Percentiles rank a stretch among this genome's conserved stretches.
phyloP scores from a whole-genome alignment of 1,140 invertebrate genomes.

The Tribolium castaneum region DNA sequence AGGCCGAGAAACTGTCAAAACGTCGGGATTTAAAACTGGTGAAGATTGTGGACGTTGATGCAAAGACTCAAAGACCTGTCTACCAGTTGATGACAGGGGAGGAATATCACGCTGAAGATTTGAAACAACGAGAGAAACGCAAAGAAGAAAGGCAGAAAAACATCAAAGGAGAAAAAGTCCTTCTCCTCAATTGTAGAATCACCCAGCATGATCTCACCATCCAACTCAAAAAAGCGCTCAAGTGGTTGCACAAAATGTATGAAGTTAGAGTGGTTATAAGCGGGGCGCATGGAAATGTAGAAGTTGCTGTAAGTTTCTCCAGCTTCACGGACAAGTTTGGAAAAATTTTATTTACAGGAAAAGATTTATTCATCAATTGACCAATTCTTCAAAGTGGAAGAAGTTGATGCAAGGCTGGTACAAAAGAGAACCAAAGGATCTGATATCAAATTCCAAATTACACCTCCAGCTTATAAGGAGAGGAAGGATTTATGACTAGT shows the following conservation, averaged over 20 bases:
- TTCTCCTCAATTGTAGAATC: constrained; percentile 72
- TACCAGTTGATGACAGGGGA: constrained; percentile 69
- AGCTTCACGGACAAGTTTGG: not conserved
- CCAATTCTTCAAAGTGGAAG: constrained; percentile 60
- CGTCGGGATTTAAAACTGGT: constrained; percentile 73
- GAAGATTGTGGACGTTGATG: constrained; percentile 72
- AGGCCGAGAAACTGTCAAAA: constrained; percentile 72
- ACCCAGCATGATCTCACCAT: constrained; percentile 73
- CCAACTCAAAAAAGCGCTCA: constrained; percentile 71
- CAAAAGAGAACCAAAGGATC: constrained; percentile 70
- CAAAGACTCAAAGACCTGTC: constrained; percentile 71
- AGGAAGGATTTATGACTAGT: constrained; percentile 56
- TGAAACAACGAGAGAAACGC: constrained; percentile 61
- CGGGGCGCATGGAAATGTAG: constrained; percentile 64
- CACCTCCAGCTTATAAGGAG: constrained; percentile 63
- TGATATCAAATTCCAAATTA: constrained; percentile 69
- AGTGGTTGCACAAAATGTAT: constrained; percentile 71
- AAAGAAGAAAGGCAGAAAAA: constrained; percentile 52
- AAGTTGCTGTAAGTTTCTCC: constrained; percentile 64
- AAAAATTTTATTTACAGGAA: constrained; percentile 65
- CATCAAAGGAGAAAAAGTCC: constrained; percentile 69
- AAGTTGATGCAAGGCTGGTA: constrained; percentile 65
- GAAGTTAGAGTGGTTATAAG: constrained; percentile 71
- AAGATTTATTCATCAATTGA: constrained; percentile 67
- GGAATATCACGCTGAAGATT: constrained; percentile 61